A percentile compares a stretch with the other conserved stretches of the same genome.
These are phyloP conservation scores for Noctilio leporinus DNA, from an alignment of 2,113 vertebrate species.

Conservation along the genomic window DNA sequence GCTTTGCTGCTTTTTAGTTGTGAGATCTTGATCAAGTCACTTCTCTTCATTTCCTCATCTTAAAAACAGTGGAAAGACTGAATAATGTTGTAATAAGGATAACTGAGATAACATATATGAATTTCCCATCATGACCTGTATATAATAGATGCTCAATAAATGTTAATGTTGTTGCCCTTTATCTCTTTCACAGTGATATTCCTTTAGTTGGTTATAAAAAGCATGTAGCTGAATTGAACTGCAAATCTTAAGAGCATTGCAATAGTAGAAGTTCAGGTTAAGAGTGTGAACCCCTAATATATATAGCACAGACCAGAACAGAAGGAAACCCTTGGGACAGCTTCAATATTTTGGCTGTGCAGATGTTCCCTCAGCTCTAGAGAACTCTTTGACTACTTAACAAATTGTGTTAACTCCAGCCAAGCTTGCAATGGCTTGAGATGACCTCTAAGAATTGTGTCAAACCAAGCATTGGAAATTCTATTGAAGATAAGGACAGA, in stretches of 20 bases:
- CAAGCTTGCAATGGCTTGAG: conserved; percentile 28
- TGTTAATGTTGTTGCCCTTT: not conserved
- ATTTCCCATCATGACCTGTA: not conserved
- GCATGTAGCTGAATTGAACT: not conserved
- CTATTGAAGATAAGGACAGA: conserved; percentile 23
- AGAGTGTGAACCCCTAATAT: not conserved
- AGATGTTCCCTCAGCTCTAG: not conserved
- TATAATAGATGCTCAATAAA: not conserved
- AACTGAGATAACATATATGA: not conserved
- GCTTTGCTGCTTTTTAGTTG: not conserved
- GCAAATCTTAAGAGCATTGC: not conserved
- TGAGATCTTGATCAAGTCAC: not conserved
- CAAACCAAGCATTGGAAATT: not conserved
- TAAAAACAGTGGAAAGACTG: not conserved
- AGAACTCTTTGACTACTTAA: conserved; percentile 9
- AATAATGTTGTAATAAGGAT: not conserved
- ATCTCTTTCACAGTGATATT: not conserved
- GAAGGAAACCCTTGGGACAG: not conserved
- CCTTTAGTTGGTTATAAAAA: not conserved
- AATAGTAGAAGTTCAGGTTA: not conserved
- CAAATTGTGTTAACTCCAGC: conserved; percentile 24
- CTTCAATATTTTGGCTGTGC: not conserved
- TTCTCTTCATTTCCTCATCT: not conserved
- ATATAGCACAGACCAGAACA: not conserved
- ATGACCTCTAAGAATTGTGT: conserved; percentile 20